phyloP scores from a whole-genome alignment of 2,888 invertebrate species.

The Drosophila siamana region DNA sequence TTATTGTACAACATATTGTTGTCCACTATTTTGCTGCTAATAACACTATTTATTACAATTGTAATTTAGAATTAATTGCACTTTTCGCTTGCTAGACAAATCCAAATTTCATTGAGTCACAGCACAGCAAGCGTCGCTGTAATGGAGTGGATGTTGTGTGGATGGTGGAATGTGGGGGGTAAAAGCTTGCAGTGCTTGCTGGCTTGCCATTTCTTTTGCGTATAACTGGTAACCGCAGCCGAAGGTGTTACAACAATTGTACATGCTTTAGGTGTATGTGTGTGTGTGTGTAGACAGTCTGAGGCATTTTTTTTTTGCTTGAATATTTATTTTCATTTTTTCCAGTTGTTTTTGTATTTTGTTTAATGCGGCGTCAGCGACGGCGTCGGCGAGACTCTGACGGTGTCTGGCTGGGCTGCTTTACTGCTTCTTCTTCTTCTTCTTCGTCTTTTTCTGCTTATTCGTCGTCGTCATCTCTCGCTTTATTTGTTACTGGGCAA shows the following conservation, averaged over 20 bases:
- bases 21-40: background rate
- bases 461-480: constrained; percentile 21
- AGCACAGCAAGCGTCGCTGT: constrained; percentile 8
- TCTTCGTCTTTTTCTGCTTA: constrained; percentile 33
- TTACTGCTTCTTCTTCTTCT: constrained; percentile 30
- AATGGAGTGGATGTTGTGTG: background rate
- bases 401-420: constrained; percentile 36
- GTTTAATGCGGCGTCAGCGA: constrained; percentile 66
- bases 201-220: constrained; percentile 23
- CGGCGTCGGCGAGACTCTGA: constrained; percentile 66
- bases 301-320: constrained; percentile 22
- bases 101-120: constrained; percentile 61
- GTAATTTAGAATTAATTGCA: background rate
- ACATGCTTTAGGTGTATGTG: constrained; percentile 14
- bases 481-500: constrained; percentile 19
- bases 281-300: constrained; percentile 31
- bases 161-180: background rate
- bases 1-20: background rate
- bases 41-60: constrained; percentile 1
- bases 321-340: constrained; percentile 27
- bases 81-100: constrained; percentile 36
- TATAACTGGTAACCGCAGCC: constrained; percentile 29
- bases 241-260: constrained; percentile 52
- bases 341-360: constrained; percentile 32
- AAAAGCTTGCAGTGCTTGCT: background rate